Evolutionary conservation across 2,888 invertebrate genomes (phyloP), one percentile per base, ranked within the genome.

Genomic region (Cheilosia vulpina): DNA sequence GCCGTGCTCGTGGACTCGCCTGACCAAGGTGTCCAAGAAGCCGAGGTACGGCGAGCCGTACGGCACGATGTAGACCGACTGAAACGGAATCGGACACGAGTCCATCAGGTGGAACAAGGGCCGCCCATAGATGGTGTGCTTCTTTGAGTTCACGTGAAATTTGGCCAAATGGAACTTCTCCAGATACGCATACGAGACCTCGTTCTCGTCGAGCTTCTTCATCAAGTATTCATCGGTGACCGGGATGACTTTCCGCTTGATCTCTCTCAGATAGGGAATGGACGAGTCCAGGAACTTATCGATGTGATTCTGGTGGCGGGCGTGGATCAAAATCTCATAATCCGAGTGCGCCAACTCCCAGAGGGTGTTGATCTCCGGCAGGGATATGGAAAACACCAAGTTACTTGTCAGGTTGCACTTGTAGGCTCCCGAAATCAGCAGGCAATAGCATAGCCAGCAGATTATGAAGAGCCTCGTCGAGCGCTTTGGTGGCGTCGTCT

Each of bases 11-110:
- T 93, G 92, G 0, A 94, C 89, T 71, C 92, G 91, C 19, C 92
- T 90, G 2, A 94, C 89, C 0, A 94, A 90, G 15, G 90, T 90
- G 82, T 94, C 92, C 4, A 94, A 62, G 68, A 92, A 92, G 9
- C 91, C 92, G 60, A 94, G 89, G 88, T 94, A 94, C 0, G 94
- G 94, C 38, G 94, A 94, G 1, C 94, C 94, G 85, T 94, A 93
- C n/a, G 93, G 93, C 11, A 94, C 90, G 0, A 93, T 93, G 79
- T 94, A 94, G 0, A 94, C 94, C 0, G 93, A 93, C 19, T 93
- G 93, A 88, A 94, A 94, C 0, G 94, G 94, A 0, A 94, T 92
- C 15, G 94, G 93, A 87, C 94, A 94, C 34, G 93, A 93, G 9
- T 88, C 87, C 88, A 93, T 93, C 0, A 92, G 90, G 87, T 94